Evolutionary conservation across 2,797 vertebrate species (phyloP), one percentile per base, ranked within the genome.

Genomic region (Ctenopoma kingsleyae): DNA sequence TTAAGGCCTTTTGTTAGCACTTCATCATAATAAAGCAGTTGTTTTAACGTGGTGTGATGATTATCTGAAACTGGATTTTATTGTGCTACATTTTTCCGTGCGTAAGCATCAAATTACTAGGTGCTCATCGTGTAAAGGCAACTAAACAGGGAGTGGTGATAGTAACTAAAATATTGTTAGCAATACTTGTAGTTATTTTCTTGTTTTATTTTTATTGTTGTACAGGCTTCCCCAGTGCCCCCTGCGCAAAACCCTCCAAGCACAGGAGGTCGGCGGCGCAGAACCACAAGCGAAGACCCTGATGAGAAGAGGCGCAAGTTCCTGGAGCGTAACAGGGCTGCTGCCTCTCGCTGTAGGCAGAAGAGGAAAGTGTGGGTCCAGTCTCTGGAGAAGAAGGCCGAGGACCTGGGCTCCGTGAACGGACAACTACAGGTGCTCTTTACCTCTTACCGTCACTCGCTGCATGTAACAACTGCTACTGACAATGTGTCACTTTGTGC

Each of bases 291-390:
- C 16, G 97, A 99, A 82, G 96, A 99, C 91, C 98, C 98, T 0
- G 98, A 99, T 60, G 98, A 99, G 77, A 99, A 99, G 86, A 94
- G 98, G 32, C 96, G 97, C 38, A 99, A 99, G 87, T 99, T 99
- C 90, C 92, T 99, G 83, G 98, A 99, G 88, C 94, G 97, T 40
- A 99, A 99, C 89, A 81, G 98, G 51, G 97, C 97, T 5, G 98
- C 98, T 6, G 98, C 98, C 40, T 97, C 98, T 35, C 95, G 98
- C 60, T 99, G 98, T 77, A 87, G 98, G 77, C 98, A 99, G 78
- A 99, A 99, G 89, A 95, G 98, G 88, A 99, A 99, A 93, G 98
- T 99, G 74, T 99, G 97, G 98, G 98, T 99, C 70, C 96, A 98
- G 87, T 97, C 96, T 36, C 69, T 99, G 91, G 97, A 99, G 92